Evolutionary conservation across 2,888 invertebrate genomes (phyloP), one percentile per base, ranked within the genome.

Genomic region (Callyntrura guangdongensis): DNA sequence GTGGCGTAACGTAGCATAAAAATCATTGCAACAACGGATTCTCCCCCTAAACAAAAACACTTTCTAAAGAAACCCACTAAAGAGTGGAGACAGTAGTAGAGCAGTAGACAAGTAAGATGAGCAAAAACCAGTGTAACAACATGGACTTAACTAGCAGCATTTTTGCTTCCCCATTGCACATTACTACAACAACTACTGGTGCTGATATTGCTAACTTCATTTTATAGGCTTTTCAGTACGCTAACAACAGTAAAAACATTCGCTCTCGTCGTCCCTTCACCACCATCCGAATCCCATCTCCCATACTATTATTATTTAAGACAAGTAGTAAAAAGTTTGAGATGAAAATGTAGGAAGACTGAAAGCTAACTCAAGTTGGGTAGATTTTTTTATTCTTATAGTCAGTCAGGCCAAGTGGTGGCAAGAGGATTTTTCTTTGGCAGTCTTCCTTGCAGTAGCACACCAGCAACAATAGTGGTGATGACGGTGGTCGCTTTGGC

Each of bases 391-490:
- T 61, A 20, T 87, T 82, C 81, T 47, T 81, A 79, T 87, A 86
- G 86, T 86, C 86, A 47, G 86, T 64, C 79, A 67, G 59, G 56
- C 64, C 59, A 84, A 84, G 67, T 47, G 72, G 72, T 74, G 59
- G 74, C 85, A 86, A 56, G 74, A 86, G 74, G 74, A 45, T 74
- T 74, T 86, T 49, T 14, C 61, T 74, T 67, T 82, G 82, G 79
- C 79, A 79, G 79, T 82, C 82, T 79, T 82, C 82, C 82, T 64
- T 17, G 82, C 11, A 82, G 64, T 82, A 22, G 45, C 64, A 82
- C 64, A 82, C 47, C 82, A 82, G 82, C 14, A 82, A 61, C 82
- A 82, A 82, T 47, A 64, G 82, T 47, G 49, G 61, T 77, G 77
- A 49, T 67, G 64, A 17, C 45, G 69, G 69, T 74, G 20, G 72